These are phyloP conservation scores for Ditylenchus dipsaci DNA, from an alignment of 1,140 invertebrate genomes.

Conservation along the genomic window DNA sequence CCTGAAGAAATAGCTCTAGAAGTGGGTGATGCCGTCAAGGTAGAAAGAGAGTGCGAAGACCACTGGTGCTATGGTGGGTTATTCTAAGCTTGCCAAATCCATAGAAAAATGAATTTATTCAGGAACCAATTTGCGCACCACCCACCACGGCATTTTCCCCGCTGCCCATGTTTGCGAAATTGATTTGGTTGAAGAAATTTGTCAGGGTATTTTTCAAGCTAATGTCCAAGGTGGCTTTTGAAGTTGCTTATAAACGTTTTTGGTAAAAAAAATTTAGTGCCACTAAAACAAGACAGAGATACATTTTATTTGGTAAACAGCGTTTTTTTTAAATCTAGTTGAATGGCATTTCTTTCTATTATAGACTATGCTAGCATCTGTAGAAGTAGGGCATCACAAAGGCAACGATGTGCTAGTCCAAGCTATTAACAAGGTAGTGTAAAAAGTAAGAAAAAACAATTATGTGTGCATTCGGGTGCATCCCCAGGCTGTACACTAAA, in stretches of 20 bases:
- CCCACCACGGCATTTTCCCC: constrained; percentile 87
- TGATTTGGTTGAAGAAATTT: constrained; percentile 79
- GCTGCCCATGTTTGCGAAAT: constrained; percentile 91
- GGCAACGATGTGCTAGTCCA: constrained; percentile 66
- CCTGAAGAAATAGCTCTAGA: constrained; percentile 90
- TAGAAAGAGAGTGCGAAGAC: constrained; percentile 90
- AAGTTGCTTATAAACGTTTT: constrained; percentile 8
- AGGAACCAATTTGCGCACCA: constrained; percentile 81
- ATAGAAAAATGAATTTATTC: constrained; percentile 58
- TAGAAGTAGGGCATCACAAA: constrained; percentile 88
- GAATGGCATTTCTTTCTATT: too few species aligned
- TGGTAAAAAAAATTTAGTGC: constrained; percentile 10
- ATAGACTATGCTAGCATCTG: constrained; percentile 83
- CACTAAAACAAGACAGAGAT: constrained; percentile 47
- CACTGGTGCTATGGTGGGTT: constrained; percentile 81
- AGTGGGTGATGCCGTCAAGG: constrained; percentile 92
- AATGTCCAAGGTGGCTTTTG: constrained; percentile 1
- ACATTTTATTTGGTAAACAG: constrained; percentile 69
- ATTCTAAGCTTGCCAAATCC: constrained; percentile 3
- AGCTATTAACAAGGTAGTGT: constrained; percentile 62
- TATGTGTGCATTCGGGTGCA: neutral
- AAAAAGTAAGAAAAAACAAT: neutral
- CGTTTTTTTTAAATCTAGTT: too few species aligned
- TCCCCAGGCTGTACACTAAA: neutral
- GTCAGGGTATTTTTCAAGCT: constrained; percentile 13